Evolutionary conservation across 2,797 vertebrate genomes (phyloP).

Genomic region (Typhlichthys eigenmanni): DNA sequence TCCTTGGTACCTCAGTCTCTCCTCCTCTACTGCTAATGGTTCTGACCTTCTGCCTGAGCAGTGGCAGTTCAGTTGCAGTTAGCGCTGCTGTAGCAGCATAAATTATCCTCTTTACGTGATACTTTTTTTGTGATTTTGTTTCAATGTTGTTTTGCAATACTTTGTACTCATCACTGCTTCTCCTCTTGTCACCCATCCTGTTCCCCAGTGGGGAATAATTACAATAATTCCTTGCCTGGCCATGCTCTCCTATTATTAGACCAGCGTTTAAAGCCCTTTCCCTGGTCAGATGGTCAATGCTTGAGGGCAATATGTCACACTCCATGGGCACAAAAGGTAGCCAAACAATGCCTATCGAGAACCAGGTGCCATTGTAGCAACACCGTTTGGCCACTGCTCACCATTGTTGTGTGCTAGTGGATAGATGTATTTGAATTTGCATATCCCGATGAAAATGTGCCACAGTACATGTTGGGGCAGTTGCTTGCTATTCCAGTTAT

Average conservation of each 20-base stretch:
- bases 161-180: conserved; percentile 37
- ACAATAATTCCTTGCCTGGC: conserved; percentile 69
- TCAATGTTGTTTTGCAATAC: conserved; percentile 5
- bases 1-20: conserved; percentile 59
- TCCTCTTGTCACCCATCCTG: conserved; percentile 71
- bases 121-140: conserved; percentile 12
- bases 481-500: conserved; percentile 42
- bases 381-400: conserved; percentile 74
- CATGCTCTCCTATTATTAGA: conserved; percentile 78
- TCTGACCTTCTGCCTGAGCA: conserved; percentile 42
- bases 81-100: conserved; percentile 14
- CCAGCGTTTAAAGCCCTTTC: conserved; percentile 70
- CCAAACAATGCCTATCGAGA: conserved; percentile 79
- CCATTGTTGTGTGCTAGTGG: conserved; percentile 68
- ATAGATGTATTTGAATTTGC: conserved; percentile 61
- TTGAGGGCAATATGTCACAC: conserved; percentile 81
- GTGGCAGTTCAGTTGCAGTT: conserved; percentile 19
- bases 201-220: conserved; percentile 79
- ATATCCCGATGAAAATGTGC: conserved; percentile 61
- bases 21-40: conserved; percentile 42
- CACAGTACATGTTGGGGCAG: conserved; percentile 48
- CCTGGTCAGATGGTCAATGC: conserved; percentile 84
- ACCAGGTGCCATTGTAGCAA: conserved; percentile 77
- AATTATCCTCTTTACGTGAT: conserved; percentile 8
- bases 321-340: conserved; percentile 80